Percentiles rank a stretch among this genome's conserved stretches.
phyloP scores from a whole-genome alignment of 2,113 vertebrate species.

The Callionymus lyra region DNA sequence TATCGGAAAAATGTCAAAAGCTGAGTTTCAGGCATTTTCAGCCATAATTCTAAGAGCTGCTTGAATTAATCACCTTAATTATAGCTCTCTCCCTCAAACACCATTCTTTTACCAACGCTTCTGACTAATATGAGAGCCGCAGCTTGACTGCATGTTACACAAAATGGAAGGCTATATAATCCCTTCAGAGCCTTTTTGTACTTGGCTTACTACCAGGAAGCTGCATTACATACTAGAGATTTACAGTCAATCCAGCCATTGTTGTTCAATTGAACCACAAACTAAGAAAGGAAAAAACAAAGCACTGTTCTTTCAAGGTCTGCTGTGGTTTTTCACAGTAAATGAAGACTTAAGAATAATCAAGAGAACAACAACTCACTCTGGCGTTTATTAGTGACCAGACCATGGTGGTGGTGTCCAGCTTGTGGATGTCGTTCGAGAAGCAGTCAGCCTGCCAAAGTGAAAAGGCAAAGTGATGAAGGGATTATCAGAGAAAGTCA shows the following conservation, averaged over 20 bases:
- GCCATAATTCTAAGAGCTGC: slow-evolving; percentile 10
- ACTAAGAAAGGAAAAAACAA: too few species aligned
- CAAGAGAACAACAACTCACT: slow-evolving; percentile 65
- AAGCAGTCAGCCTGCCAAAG: slow-evolving; percentile 91
- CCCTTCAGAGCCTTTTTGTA: slow-evolving; percentile 25
- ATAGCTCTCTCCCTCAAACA: too few species aligned
- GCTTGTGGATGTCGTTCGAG: slow-evolving; percentile 97
- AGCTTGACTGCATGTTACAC: too few species aligned
- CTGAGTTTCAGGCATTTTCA: slow-evolving; percentile 15
- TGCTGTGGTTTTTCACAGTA: too few species aligned
- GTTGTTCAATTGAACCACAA: too few species aligned
- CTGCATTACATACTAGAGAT: slow-evolving; percentile 28
- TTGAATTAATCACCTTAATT: slow-evolving; percentile 14
- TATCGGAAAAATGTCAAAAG: too few species aligned
- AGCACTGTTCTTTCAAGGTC: too few species aligned
- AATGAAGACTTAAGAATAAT: too few species aligned
- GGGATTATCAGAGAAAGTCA: neutral
- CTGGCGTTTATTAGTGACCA: slow-evolving; percentile 88
- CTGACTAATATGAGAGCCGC: too few species aligned
- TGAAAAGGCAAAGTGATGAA: slow-evolving; percentile 10
- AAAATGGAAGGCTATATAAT: slow-evolving; percentile 27
- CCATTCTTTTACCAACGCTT: too few species aligned
- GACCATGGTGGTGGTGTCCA: slow-evolving; percentile 86
- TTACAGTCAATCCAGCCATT: slow-evolving; percentile 16
- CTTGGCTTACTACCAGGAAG: slow-evolving; percentile 26